Base-by-base conservation (phyloP, 2,113 vertebrate species). In the Melanotaenia duboulayi region DNA sequence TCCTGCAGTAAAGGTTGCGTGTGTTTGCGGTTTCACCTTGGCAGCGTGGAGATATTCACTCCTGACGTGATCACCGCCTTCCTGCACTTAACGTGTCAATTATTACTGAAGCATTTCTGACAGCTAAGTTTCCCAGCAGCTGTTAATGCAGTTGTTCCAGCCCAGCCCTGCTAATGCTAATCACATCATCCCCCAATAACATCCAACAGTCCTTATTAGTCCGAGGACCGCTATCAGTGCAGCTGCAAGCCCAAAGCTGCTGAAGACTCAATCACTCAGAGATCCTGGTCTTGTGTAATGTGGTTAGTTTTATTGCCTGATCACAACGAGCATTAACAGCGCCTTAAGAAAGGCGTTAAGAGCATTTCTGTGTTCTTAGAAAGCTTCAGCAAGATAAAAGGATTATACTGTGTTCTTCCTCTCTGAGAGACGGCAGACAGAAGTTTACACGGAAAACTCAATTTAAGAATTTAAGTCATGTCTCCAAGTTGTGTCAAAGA, bases 351-450 rank as follows among this genome's bases (percentile, higher is more conserved):
- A 78, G 77, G 80, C 80, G 57, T 71, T 78, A 76, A 80, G 74
- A 81, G 84, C 79, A 79, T 88, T 80, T 82, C 74, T 64, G 51
- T 84, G 72, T 82, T 82, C 69, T 89, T 77, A 70, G 56, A 77
- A 59, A 72, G 67, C 55, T 62, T 58, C 57, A 65, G 78, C 74
- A 23, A 23, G 54, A 83, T 89, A 62, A 74, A 69, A 71, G 48
- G 65, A 84, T 80, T 78, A 55, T 37, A 68, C 42, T 52, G 24
- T 48, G 23, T 39, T 65, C 85, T 76, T 81, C 60, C 62, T 81
- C 8, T 66, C 63, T 63, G 42, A 12, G 50, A 78, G 78, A 78
- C 69, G 54, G 59, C 0, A 19, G 59, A 51, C 22, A 65, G 68
- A 88, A 74, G 73, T 85, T 85, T 68, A 76, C 40, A 66, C 54